Conservation (phyloP, 2,888 invertebrate species). For the Oscheius sp. region DNA sequence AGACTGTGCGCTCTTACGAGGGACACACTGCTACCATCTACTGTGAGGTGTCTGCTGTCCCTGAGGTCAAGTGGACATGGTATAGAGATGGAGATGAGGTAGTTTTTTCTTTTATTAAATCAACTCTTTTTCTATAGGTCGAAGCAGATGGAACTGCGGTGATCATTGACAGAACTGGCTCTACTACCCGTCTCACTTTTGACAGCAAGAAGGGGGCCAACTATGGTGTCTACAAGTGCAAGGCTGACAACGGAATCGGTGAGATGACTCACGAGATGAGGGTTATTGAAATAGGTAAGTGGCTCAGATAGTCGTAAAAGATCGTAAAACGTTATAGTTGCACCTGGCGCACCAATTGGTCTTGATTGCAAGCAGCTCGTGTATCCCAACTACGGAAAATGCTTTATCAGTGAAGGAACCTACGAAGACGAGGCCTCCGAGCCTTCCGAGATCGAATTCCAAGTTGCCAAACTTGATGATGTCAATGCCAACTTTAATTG, state of each 20-base stretch:
- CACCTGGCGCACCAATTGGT: constrained; percentile 49
- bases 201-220: constrained; percentile 44
- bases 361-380: constrained; percentile 54
- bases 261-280: constrained; percentile 49
- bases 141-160: constrained; percentile 56
- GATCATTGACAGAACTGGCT: constrained; percentile 43
- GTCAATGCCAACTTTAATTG: constrained; percentile 50
- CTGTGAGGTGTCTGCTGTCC: constrained; percentile 62
- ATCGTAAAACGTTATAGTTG: constrained; percentile 40
- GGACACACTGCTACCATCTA: constrained; percentile 52
- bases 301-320: neutral
- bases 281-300: constrained; percentile 55
- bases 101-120: neutral
- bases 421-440: constrained; percentile 40
- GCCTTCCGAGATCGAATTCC: constrained; percentile 46
- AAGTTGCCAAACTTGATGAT: constrained; percentile 46
- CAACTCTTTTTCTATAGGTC: constrained; percentile 33
- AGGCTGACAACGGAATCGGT: constrained; percentile 61
- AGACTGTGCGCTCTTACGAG: constrained; percentile 46
- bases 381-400: constrained; percentile 61
- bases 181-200: constrained; percentile 45
- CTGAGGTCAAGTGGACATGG: constrained; percentile 60
- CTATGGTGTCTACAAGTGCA: constrained; percentile 59
- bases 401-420: constrained; percentile 44
- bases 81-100: constrained; percentile 51